Evolutionary conservation across 2,113 vertebrate species (phyloP).

Genomic region (Eolophus roseicapilla): DNA sequence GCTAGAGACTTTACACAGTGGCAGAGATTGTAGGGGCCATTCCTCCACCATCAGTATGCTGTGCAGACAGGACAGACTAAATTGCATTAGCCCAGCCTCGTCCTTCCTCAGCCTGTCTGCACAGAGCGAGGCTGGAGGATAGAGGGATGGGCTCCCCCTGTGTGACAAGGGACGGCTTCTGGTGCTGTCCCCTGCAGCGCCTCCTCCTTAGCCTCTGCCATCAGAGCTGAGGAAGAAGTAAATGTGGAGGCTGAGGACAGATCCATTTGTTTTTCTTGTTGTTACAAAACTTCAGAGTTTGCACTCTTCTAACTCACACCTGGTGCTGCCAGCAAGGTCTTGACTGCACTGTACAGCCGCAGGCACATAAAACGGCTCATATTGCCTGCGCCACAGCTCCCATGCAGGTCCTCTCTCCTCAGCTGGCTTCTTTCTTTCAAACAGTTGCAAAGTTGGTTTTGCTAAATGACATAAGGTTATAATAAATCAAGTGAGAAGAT

Average conservation of each 20-base stretch:
- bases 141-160: neutral
- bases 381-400: neutral
- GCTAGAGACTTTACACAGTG: neutral
- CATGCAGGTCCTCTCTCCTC: neutral
- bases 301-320: neutral
- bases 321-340: neutral
- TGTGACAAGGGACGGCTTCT: neutral
- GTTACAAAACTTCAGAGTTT: accelerated
- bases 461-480: slow-evolving; percentile 46
- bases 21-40: neutral
- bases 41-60: neutral
- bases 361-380: accelerated
- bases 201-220: neutral
- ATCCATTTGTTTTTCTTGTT: neutral
- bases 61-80: neutral
- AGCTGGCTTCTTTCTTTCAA: slow-evolving; percentile 33
- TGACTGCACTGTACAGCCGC: accelerated
- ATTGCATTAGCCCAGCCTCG: neutral
- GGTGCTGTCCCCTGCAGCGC: neutral
- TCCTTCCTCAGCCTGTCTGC: neutral
- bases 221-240: neutral
- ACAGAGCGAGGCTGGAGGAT: accelerated
- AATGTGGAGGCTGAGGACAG: neutral
- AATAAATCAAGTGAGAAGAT: slow-evolving; percentile 61
- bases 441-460: slow-evolving; percentile 51